phyloP scores from a whole-genome alignment of 64 coral and sea anemone genomes.

The Montipora sp. region DNA sequence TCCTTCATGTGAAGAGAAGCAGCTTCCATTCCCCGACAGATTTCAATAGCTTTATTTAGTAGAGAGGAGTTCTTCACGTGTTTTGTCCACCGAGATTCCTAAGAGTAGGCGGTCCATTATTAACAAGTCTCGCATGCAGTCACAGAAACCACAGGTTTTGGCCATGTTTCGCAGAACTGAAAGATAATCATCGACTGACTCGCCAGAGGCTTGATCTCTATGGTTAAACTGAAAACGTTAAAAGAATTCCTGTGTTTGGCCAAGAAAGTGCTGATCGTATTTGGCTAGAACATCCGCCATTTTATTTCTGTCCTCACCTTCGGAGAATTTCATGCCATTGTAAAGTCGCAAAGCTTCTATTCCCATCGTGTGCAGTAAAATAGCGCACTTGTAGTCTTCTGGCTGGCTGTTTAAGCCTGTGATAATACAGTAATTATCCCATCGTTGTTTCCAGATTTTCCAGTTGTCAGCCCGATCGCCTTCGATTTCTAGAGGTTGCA shows the following conservation, averaged over 20 bases:
- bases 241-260: conserved; percentile 45
- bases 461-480: conserved; percentile 6
- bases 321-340: conserved; percentile 35
- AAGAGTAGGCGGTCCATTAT: conserved; percentile 17
- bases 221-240: conserved; percentile 46
- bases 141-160: conserved; percentile 51
- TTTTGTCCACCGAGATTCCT: neutral
- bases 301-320: conserved; percentile 32
- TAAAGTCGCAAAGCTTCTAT: conserved; percentile 37
- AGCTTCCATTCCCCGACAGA: neutral
- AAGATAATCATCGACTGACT: conserved; percentile 31
- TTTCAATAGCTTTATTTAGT: conserved; percentile 34
- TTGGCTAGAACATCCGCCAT: conserved; percentile 27
- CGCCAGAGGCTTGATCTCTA: conserved; percentile 3
- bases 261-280: conserved; percentile 51
- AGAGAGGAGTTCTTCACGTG: conserved; percentile 8
- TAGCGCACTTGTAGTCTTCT: conserved; percentile 14
- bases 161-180: conserved; percentile 33
- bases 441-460: conserved; percentile 57
- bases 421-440: conserved; percentile 43
- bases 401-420: neutral
- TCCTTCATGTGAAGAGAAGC: conserved; percentile 1
- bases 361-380: conserved; percentile 28
- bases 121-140: conserved; percentile 31
- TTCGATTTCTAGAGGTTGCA: neutral